These are phyloP conservation scores for Probosciger aterrimus DNA, from an alignment of 2,113 vertebrate genomes.

Conservation along the genomic window DNA sequence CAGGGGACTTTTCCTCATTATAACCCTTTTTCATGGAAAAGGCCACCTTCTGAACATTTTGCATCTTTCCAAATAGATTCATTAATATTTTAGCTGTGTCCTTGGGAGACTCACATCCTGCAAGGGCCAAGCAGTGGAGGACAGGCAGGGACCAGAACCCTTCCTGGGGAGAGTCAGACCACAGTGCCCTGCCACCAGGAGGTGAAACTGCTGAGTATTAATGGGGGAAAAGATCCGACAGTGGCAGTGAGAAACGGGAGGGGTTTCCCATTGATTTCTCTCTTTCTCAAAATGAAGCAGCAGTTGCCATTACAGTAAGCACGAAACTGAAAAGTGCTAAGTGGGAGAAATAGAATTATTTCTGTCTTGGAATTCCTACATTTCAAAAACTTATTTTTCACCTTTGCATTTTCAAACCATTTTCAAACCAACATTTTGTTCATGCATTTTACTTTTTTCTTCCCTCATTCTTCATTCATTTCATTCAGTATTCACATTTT, in stretches of 20 bases:
- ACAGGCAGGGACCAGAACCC: neutral
- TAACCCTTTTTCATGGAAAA: neutral
- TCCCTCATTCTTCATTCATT: neutral
- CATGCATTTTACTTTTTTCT: too few species aligned
- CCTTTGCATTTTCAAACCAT: neutral
- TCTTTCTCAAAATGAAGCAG: neutral
- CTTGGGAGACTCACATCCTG: neutral
- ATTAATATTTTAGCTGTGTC: neutral
- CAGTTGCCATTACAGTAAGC: neutral
- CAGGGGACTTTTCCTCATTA: neutral
- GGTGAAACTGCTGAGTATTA: neutral
- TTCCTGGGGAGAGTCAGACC: neutral
- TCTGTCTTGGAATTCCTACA: neutral
- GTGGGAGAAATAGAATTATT: neutral
- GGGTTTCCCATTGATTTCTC: neutral
- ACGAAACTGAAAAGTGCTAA: neutral
- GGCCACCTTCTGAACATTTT: neutral
- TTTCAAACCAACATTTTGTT: neutral
- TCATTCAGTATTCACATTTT: neutral
- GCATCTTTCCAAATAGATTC: neutral
- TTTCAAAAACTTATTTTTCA: neutral
- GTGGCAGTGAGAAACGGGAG: neutral
- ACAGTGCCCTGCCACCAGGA: accelerated
- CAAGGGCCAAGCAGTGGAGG: neutral
- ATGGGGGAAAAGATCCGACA: neutral